Conservation (phyloP, 2,113 vertebrate species). For the Rhinichthys klamathensis region DNA sequence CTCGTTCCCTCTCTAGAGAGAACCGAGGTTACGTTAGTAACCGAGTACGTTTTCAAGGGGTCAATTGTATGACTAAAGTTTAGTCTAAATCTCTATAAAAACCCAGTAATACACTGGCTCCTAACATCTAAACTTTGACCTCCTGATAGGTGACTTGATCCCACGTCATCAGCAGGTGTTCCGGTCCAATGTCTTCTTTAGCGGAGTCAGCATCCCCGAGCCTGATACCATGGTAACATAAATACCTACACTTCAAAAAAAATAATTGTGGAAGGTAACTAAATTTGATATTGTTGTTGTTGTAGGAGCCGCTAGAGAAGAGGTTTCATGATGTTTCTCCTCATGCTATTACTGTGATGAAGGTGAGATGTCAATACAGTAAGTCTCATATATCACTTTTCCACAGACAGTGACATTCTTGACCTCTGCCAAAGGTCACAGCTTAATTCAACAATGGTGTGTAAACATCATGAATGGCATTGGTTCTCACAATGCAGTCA, state of each 20-base stretch:
- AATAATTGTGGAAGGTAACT: not conserved
- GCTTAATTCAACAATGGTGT: not conserved
- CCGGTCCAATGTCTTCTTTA: slow-evolving; percentile 80
- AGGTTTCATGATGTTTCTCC: slow-evolving; percentile 68
- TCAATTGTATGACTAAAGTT: not conserved
- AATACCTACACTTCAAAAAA: not conserved
- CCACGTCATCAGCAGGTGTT: slow-evolving; percentile 82
- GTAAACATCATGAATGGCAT: too few species aligned
- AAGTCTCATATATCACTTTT: not conserved
- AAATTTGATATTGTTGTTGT: not conserved
- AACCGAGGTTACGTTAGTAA: too few species aligned
- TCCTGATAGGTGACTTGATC: slow-evolving; percentile 76
- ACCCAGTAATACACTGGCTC: not conserved
- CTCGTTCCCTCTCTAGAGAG: too few species aligned
- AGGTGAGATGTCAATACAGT: slow-evolving; percentile 58
- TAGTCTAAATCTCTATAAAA: not conserved
- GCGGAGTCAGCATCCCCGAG: slow-evolving; percentile 80
- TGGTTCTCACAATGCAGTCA: not conserved
- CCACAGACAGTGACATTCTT: not conserved
- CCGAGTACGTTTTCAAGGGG: too few species aligned
- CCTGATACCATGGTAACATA: slow-evolving; percentile 75
- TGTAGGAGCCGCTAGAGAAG: slow-evolving; percentile 78
- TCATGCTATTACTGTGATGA: slow-evolving; percentile 75
- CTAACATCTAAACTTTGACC: slow-evolving; percentile 28
- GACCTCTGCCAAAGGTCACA: not conserved